Conservation (phyloP, 2,113 vertebrate genomes). For the Notechis scutatus region DNA sequence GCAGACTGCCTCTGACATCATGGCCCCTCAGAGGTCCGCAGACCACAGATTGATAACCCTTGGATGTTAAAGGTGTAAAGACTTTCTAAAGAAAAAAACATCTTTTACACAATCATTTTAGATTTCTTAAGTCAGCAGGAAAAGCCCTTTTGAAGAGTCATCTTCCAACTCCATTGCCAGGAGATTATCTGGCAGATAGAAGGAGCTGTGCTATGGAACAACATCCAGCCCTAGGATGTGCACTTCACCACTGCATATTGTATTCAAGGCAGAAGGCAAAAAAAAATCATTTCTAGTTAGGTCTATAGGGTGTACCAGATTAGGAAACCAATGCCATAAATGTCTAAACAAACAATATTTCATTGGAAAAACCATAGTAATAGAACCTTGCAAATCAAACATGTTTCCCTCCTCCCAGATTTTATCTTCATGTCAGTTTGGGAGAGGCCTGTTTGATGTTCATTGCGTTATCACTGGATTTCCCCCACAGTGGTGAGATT, state of each 20-base stretch:
- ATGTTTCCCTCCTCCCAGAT: neutral
- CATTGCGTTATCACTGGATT: neutral
- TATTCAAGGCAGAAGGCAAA: neutral
- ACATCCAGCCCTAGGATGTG: neutral
- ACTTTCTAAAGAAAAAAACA: neutral
- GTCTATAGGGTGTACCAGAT: neutral
- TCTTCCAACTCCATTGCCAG: neutral
- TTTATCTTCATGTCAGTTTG: neutral
- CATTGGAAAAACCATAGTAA: neutral
- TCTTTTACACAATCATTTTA: neutral
- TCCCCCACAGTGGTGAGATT: neutral
- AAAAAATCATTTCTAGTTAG: neutral
- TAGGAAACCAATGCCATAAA: neutral
- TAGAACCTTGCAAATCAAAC: neutral
- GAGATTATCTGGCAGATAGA: neutral
- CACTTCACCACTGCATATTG: neutral
- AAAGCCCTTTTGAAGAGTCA: neutral
- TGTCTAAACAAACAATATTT: neutral
- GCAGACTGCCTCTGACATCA: neutral
- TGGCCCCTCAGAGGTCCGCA: accelerated
- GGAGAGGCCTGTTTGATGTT: neutral
- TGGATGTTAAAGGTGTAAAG: neutral
- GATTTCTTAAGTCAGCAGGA: neutral
- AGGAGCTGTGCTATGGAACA: neutral
- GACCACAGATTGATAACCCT: neutral